Conservation (phyloP, 2,888 invertebrate species). For the Sympetrum striolatum region DNA sequence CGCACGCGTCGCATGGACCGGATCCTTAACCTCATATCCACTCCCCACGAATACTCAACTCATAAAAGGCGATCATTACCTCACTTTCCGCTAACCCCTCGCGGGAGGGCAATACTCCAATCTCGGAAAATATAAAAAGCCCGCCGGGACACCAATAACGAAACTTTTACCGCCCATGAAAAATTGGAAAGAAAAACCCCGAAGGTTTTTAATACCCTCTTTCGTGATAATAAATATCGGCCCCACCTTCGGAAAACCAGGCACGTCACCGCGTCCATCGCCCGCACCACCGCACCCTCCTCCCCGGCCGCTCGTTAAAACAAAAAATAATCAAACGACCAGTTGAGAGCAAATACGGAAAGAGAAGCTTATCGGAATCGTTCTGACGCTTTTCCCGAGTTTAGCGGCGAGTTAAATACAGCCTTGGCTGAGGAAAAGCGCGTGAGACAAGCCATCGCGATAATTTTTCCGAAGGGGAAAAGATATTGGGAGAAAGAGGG, state of each 20-base stretch:
- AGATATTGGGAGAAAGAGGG: background rate
- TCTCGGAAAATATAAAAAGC: background rate
- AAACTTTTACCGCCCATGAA: background rate
- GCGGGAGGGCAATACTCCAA: background rate
- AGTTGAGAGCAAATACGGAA: constrained; percentile 2
- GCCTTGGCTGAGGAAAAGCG: background rate
- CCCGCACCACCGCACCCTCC: background rate
- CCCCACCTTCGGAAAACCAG: background rate
- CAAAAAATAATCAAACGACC: background rate
- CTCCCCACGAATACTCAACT: no score
- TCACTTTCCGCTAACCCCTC: background rate
- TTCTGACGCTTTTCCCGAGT: constrained; percentile 15
- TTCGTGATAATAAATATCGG: constrained; percentile 29
- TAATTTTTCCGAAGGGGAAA: background rate
- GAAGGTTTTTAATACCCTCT: background rate
- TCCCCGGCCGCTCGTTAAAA: background rate
- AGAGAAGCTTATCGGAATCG: background rate
- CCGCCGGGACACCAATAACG: background rate
- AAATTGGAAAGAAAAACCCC: background rate
- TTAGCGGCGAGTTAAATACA: background rate
- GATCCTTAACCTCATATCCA: no score
- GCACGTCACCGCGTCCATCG: no score
- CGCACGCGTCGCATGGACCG: no score
- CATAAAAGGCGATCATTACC: no score
- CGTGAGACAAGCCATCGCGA: background rate